Evolutionary conservation across 2,888 invertebrate genomes (phyloP), one percentile per base, ranked within the genome.

Genomic region (Hirudinaria manillensis): DNA sequence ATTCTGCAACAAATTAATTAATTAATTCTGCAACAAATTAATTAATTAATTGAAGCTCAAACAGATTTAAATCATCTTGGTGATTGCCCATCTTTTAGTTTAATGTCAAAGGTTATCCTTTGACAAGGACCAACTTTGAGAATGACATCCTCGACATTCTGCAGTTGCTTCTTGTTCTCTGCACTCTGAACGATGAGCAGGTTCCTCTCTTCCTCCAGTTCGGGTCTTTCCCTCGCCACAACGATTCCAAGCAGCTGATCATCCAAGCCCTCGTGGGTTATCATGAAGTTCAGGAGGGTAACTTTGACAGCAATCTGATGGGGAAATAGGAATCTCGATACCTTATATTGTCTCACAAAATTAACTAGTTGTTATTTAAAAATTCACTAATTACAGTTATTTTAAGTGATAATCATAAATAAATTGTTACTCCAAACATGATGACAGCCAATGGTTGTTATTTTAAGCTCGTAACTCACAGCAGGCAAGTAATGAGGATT

Each of bases 281-380:
- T 87, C 86, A 87, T 86, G 79, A 87, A 87, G 81, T 87, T 87
- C 73, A 87, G 79, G 76, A 87, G 77, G 0, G 86, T 86, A 78
- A 86, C 85, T 83, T 84, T 76, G 10, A 76, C 76, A 21, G 76
- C 76, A 29, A 65, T 55, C 73, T 73, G 19, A 6, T 7, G 16
- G 13, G n/a, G 27, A n/a, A 56, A 29, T 36, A 61, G n/a, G 61
- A 7, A 21, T 61, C 13, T 61, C 21, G 29, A 61, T 61, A 10
- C 29, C n/a, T n/a, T n/a, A n/a, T 16, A 27, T 27, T n/a, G 61
- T 2, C 24, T 27, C 29, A 29, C 2, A 61, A 61, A 61, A n/a
- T 6, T 27, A 61, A 61, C 19, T 27, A n/a, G n/a, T n/a, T n/a
- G n/a, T n/a, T n/a, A n/a, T n/a, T n/a, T n/a, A n/a, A n/a, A n/a